Evolutionary conservation across 2,113 vertebrate genomes (phyloP).

Genomic region (Picathartes gymnocephalus): DNA sequence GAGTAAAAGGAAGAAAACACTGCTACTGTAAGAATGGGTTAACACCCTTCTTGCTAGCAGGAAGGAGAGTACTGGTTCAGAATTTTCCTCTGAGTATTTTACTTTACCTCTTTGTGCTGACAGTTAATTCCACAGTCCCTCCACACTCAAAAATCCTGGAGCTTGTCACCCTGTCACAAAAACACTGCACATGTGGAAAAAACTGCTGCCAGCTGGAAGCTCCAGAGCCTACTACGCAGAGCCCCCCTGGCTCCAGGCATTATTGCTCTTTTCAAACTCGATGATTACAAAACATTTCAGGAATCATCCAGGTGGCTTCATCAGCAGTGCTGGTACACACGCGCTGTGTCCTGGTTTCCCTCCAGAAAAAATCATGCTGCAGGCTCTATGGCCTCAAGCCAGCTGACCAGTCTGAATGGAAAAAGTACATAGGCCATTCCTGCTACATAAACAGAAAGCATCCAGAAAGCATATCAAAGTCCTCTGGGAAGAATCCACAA

Average conservation of each 20-base stretch:
- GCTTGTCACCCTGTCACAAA: not conserved
- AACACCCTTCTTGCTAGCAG: not conserved
- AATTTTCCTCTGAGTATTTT: not conserved
- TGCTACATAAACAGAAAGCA: not conserved
- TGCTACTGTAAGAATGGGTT: not conserved
- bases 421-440: not conserved
- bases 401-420: not conserved
- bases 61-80: not conserved
- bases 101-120: not conserved
- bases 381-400: not conserved
- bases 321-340: not conserved
- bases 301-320: not conserved
- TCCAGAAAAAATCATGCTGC: not conserved
- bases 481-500: not conserved
- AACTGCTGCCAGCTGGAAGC: not conserved
- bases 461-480: accelerated
- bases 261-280: accelerated
- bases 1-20: not conserved
- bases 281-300: not conserved
- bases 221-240: not conserved
- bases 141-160: not conserved
- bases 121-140: not conserved
- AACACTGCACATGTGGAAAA: not conserved
- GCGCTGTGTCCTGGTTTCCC: not conserved
- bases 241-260: not conserved